These are phyloP conservation scores for Hirtodrosophila trivittata DNA, from an alignment of 2,888 invertebrate genomes.

Conservation along the genomic window DNA sequence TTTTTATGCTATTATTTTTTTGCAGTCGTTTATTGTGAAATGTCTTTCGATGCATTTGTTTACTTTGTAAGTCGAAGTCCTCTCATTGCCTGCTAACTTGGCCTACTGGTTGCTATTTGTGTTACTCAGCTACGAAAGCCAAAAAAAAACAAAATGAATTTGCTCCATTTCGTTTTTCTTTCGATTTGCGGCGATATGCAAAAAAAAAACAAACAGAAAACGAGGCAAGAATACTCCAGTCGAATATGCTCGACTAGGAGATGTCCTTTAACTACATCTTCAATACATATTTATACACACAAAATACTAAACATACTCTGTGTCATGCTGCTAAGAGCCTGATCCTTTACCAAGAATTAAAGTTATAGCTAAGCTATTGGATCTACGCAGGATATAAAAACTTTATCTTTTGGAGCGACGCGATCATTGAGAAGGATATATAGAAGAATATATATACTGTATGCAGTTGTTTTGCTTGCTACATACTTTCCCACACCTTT, in stretches of 20 bases:
- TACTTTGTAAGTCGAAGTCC: conserved; percentile 50
- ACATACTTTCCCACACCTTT: too few relatives aligned
- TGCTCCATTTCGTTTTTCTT: conserved; percentile 70
- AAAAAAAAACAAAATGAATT: conserved; percentile 19
- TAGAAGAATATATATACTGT: too few relatives aligned
- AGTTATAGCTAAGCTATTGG: too few relatives aligned
- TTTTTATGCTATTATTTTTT: conserved; percentile 23
- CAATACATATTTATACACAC: too few relatives aligned
- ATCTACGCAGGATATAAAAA: too few relatives aligned
- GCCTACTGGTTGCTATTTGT: conserved; percentile 30
- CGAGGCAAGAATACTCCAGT: background rate
- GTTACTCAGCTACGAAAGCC: conserved; percentile 12
- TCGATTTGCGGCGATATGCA: conserved; percentile 64
- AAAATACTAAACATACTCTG: too few relatives aligned
- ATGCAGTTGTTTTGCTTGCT: too few relatives aligned
- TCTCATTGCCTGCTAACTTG: conserved; percentile 10
- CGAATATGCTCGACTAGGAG: conserved; percentile 1
- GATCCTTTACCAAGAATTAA: too few relatives aligned
- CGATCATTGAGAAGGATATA: too few relatives aligned
- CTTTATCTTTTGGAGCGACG: too few relatives aligned
- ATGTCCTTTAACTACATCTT: conserved; percentile 16
- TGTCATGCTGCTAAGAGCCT: too few relatives aligned
- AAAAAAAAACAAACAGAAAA: conserved; percentile 38
- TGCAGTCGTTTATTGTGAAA: conserved; percentile 66
- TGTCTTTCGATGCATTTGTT: conserved; percentile 67